Base-by-base conservation (phyloP, 2,888 invertebrate genomes). In the Xanthorhoe spadicearia region DNA sequence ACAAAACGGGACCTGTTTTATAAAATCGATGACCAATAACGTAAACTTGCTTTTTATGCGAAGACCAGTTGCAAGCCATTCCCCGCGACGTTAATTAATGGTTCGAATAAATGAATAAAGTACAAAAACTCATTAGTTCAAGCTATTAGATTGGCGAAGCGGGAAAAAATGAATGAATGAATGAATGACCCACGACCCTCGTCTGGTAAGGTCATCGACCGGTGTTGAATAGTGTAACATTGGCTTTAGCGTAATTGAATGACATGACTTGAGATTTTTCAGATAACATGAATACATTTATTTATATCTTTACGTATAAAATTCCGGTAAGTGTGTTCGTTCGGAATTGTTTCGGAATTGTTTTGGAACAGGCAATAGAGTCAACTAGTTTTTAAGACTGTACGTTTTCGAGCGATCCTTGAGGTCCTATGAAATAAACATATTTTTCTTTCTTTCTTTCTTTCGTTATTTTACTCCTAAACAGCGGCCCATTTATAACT, bases 121-220 rank as follows among this genome's bases (percentile, higher is more conserved):
- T 52, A 58, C 57, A 63, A 68, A 71, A 71, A 68, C 60, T 57
- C 66, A 71, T 72, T 72, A 67, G 56, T 66, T 64, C 58, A 63
- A 61, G 61, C 64, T 64, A 66, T 72, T 49, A 70, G 68, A 68
- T 77, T 70, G 70, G 71, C 69, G 64, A 66, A 64, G 68, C 71
- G 58, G 74, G 77, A 74, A 71, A 73, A 70, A 73, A 71, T 53
- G 69, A 75, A 59, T 69, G 64, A 71, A 72, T 72, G 70, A 75
- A 77, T 74, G 72, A 73, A 74, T 77, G 79, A 83, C 83, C 83
- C 74, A 70, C 80, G 83, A 83, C 80, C 82, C 70, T 68, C 68
- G 72, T 73, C 72, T 69, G 50, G 58, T 49, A 64, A 64, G 81
- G 81, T 83, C 78, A 66, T 62, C 67, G 79, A 79, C 78, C 61